These are phyloP conservation scores for Lepus timidus DNA, from an alignment of 2,113 vertebrate genomes.

Conservation along the genomic window DNA sequence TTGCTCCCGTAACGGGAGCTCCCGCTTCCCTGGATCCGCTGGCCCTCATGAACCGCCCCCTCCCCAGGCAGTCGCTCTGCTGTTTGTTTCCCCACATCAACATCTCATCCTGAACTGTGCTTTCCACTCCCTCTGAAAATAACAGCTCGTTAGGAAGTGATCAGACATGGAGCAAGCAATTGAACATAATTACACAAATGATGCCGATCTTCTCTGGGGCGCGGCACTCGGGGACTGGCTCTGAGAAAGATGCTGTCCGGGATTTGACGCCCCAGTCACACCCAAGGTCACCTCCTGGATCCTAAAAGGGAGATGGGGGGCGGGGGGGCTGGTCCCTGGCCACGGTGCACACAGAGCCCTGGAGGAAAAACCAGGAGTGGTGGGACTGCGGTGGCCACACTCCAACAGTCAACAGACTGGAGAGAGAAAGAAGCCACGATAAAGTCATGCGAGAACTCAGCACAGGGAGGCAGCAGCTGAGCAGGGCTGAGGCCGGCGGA, in stretches of 20 bases:
- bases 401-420: not conserved
- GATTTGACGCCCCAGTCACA: rapidly evolving
- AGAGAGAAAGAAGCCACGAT: not conserved
- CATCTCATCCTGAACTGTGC: constrained; percentile 48
- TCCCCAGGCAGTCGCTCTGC: not conserved
- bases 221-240: not conserved
- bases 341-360: not conserved
- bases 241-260: not conserved
- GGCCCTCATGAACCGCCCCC: rapidly evolving
- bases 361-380: not conserved
- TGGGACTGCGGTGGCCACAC: not conserved
- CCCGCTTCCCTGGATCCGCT: rapidly evolving
- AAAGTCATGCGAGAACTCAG: rapidly evolving
- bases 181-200: constrained; percentile 64
- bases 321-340: not conserved
- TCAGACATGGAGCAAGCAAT: constrained; percentile 60
- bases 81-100: not conserved
- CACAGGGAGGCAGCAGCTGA: rapidly evolving
- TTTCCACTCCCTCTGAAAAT: constrained; percentile 65
- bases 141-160: constrained; percentile 75
- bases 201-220: constrained; percentile 14
- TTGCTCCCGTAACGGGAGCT: rapidly evolving
- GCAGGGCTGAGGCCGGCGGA: not conserved
- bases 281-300: not conserved
- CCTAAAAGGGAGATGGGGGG: rapidly evolving